Evolutionary conservation across 1,140 invertebrate genomes (phyloP), one percentile per base, ranked within the genome.

Genomic region (Pissodes strobi): DNA sequence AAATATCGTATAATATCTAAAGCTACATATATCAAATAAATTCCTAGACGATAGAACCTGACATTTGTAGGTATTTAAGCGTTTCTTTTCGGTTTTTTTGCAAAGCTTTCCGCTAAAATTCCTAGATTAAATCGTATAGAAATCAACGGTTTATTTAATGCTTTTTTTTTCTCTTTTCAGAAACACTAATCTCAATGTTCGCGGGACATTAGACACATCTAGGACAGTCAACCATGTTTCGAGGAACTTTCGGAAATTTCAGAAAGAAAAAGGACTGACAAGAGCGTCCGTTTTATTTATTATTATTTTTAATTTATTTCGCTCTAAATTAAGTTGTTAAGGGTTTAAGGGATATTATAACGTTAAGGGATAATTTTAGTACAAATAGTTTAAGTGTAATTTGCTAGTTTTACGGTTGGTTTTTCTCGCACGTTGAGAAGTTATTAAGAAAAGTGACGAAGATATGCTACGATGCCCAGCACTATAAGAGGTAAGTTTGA

Each of bases 401-500:
- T 22, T 49, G 52, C 21, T 49, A 38, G 22, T 59, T 41, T 15
- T 52, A 17, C 1, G 15, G 27, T 25, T 55, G 55, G 18, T 19
- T 18, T 41, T 45, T 19, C 19, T 21, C 22, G 55, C 19, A 8
- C 21, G 21, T 61, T 15, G 51, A 21, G 39, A 13, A 34, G 13
- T 43, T 43, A 17, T 12, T 8, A 43, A 25, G 19, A 18, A 43
- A 17, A 43, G 39, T 21, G n/a, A 52, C 15, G 60, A 72, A 67
- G 72, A 71, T 59, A 75, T 74, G 68, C 53, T 72, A 76, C 71
- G 65, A 76, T 76, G 74, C 74, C 74, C 56, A 76, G 74, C 65
- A 76, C 74, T 70, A 76, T 76, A 70, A 75, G 74, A 76, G 74
- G 74, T 76, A 69, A 73, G 74, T 70, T n/a, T n/a, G n/a, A n/a